A percentile compares a stretch with the other conserved stretches of the same genome.
Conservation (phyloP, 2,888 invertebrate species). For the Campopleginae sp. region DNA sequence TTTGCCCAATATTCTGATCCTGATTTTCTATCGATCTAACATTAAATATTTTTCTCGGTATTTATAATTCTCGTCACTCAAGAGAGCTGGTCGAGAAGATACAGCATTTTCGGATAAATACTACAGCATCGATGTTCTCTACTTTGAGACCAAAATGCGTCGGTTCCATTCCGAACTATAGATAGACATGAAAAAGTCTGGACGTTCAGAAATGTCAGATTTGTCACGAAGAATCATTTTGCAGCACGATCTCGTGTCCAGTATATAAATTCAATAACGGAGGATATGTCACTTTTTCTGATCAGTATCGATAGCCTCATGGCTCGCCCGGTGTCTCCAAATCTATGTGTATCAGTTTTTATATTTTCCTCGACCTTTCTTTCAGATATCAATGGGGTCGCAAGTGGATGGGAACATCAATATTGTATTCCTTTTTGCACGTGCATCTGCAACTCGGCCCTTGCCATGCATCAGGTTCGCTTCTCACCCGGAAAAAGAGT, state of each 20-base stretch:
- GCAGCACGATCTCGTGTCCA: slow-evolving; percentile 70
- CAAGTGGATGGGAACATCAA: slow-evolving; percentile 69
- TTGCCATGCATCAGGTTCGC: slow-evolving; percentile 12
- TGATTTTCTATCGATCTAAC: background rate
- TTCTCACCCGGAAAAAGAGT: background rate
- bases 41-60: background rate
- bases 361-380: slow-evolving; percentile 55
- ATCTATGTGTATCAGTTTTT: slow-evolving; percentile 1
- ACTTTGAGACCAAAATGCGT: background rate
- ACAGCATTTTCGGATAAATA: background rate
- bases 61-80: background rate
- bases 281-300: slow-evolving; percentile 76
- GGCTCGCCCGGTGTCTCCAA: background rate
- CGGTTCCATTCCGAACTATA: slow-evolving; percentile 77
- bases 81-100: background rate
- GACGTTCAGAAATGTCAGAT: slow-evolving; percentile 60
- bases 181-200: slow-evolving; percentile 34
- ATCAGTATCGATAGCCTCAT: slow-evolving; percentile 45
- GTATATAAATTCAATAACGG: slow-evolving; percentile 79
- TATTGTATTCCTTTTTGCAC: slow-evolving; percentile 67
- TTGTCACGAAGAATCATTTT: slow-evolving; percentile 74
- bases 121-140: background rate
- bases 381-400: slow-evolving; percentile 24
- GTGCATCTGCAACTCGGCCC: slow-evolving; percentile 56
- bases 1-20: background rate